A percentile compares a stretch with the other conserved stretches of the same genome.
Evolutionary conservation across 2,797 vertebrate species (phyloP).

Genomic region (Spea hammondii): DNA sequence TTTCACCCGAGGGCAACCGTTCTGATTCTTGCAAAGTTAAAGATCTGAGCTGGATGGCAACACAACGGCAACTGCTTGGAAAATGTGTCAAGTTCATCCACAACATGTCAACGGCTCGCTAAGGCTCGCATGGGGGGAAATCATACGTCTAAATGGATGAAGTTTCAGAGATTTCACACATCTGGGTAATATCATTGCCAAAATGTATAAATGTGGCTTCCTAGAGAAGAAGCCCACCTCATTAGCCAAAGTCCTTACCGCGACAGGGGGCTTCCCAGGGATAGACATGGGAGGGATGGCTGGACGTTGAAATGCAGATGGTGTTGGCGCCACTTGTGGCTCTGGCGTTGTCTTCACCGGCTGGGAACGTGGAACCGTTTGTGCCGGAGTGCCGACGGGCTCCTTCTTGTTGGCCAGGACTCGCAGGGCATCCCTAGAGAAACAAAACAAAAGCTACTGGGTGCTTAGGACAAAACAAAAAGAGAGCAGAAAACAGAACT

Average conservation of each 20-base stretch:
- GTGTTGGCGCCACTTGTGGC: slow-evolving; percentile 27
- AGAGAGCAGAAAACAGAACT: no score
- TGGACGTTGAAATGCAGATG: slow-evolving; percentile 71
- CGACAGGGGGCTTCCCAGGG: slow-evolving; percentile 78
- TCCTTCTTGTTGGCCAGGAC: slow-evolving; percentile 74
- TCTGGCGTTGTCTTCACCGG: slow-evolving; percentile 41
- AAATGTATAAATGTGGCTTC: no score
- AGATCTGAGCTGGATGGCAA: no score
- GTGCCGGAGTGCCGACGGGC: slow-evolving; percentile 53
- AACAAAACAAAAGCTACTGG: slow-evolving; percentile 41
- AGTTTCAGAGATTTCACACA: no score
- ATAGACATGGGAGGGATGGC: slow-evolving; percentile 78
- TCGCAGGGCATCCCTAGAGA: slow-evolving; percentile 83
- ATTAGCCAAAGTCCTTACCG: slow-evolving; percentile 64
- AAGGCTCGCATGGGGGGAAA: no score
- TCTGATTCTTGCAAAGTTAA: not conserved
- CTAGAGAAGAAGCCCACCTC: not conserved
- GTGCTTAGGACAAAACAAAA: no score
- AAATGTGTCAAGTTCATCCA: no score
- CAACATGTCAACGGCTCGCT: no score
- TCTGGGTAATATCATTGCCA: no score
- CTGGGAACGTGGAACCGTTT: slow-evolving; percentile 55
- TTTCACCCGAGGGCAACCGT: not conserved
- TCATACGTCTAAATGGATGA: no score
- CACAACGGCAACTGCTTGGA: no score